Base-by-base conservation (phyloP, 1,140 invertebrate genomes). In the Vollenhovia emeryi region DNA sequence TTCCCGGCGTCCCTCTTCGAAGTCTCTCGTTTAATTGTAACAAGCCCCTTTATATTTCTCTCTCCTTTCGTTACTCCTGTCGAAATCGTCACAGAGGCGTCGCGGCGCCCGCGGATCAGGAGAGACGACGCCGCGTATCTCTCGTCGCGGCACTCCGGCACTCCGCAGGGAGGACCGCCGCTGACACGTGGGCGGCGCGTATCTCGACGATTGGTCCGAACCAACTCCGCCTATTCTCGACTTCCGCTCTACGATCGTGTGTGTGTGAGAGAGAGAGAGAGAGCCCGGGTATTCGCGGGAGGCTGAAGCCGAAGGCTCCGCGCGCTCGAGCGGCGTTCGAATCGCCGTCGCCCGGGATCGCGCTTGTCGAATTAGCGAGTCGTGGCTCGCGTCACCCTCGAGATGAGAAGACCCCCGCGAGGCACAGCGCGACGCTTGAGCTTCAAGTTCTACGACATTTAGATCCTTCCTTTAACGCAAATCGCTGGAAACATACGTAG, bases 171-270 rank as follows among this genome's bases (percentile, higher is more conserved):
- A 92, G 93, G 92, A 93, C 92, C 85, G 93, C 91, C 85, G 87
- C 84, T 87, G 92, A 93, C 88, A 92, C 91, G 92, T 93, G 90
- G 93, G 94, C 93, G 93, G 92, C 89, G 91, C 93, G 87, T 89
- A 93, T 92, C 88, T 90, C 89, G 86, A 89, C 90, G 93, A 94
- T 94, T 94, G 94, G 94, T 90, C 88, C 90, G 91, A 85, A 89
- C 82, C 62, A 92, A 94, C 94, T 94, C 93, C 94, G 93, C 94
- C 94, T 94, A 94, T 93, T 86, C 89, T 91, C 90, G 82, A 90
- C 90, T 90, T 92, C 91, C 88, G 91, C 84, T 92, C 89, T 86
- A 90, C 86, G 73, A 64, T 69, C 85, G 73, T 74, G 59, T 74
- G n/a, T n/a, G n/a, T n/a, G n/a, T n/a, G n/a, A n/a, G n/a, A n/a